phyloP scores from a whole-genome alignment of 2,888 invertebrate species.

The Sarcophaga caerulescens region DNA sequence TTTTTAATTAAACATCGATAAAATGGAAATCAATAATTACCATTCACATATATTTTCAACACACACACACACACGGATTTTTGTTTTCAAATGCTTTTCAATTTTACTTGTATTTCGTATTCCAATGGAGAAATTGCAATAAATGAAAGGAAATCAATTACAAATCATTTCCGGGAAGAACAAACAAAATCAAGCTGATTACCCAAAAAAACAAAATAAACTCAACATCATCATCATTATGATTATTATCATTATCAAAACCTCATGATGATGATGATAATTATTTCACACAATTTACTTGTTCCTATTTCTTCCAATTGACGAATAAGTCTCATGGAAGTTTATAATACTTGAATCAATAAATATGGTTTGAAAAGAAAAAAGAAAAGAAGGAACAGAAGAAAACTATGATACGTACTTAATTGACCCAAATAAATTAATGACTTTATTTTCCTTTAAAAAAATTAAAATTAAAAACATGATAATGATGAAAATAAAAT shows the following conservation, averaged over 20 bases:
- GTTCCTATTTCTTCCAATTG: neutral
- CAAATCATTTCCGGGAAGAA: slow-evolving; percentile 58
- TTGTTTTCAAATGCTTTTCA: neutral
- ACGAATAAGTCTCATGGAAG: neutral
- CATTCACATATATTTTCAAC: too few relatives aligned
- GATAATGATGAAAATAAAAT: neutral
- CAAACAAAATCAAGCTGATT: slow-evolving; percentile 15
- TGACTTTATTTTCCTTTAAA: slow-evolving; percentile 37
- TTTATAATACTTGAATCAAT: neutral
- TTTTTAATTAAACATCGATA: too few relatives aligned
- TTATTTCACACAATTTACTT: neutral
- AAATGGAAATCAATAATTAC: too few relatives aligned
- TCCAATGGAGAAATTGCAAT: slow-evolving; percentile 34
- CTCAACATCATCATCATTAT: slow-evolving; percentile 14
- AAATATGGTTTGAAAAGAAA: neutral
- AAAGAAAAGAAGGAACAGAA: neutral
- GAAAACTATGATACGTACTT: slow-evolving; percentile 8
- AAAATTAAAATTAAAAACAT: neutral
- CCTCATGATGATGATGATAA: neutral
- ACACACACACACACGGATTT: neutral
- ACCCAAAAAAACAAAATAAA: slow-evolving; percentile 5
- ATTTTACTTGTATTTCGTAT: neutral
- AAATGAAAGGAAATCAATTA: slow-evolving; percentile 50
- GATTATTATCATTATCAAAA: neutral
- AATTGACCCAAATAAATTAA: slow-evolving; percentile 57